Evolutionary conservation across 2,888 invertebrate genomes (phyloP), one percentile per base, ranked within the genome.

Genomic region (Stramonita haemastoma): DNA sequence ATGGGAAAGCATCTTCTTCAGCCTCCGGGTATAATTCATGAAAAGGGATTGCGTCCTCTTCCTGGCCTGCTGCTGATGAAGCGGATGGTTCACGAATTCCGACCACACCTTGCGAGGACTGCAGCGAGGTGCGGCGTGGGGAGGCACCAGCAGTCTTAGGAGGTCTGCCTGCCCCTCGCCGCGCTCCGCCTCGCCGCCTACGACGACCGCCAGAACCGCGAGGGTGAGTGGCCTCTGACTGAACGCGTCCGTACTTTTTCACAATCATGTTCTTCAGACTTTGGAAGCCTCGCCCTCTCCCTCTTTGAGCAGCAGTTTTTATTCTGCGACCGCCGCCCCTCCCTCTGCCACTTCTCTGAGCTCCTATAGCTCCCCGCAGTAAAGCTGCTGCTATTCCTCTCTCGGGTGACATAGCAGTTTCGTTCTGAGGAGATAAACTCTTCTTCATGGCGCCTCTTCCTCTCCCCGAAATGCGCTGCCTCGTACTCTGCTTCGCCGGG

Each of bases 121-220:
- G 46, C 1, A 22, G 11, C 46, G 81, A 26, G 6, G 26, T 83
- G 81, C 46, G 6, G 11, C 29, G 81, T 36, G 17, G 46, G 5
- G 26, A 46, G 17, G 46, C 13, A 83, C 46, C n/a, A 29, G 29
- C 2, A 57, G 84, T 15, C 57, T 29, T 85, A 15, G 57, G 57
- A 29, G 84, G 84, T 57, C 84, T 6, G 29, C 84, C 84, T 84
- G 29, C 84, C n/a, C 84, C 22, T 84, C 84, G 19, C 1, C 56
- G 84, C 29, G 84, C 57, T n/a, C 84, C 84, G 29, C 84, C n/a
- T 34, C 79, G 32, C 19, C 32, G 17, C 15, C 34, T 4, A 46
- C 46, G 46, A 15, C 34, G 32, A 17, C 32, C 83, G 4, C 36
- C 46, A 29, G 8, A 29, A 29, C 57, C 84, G 8, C 77, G 13